Conservation (phyloP, 2,888 invertebrate genomes). For the Ormia ochracea region DNA sequence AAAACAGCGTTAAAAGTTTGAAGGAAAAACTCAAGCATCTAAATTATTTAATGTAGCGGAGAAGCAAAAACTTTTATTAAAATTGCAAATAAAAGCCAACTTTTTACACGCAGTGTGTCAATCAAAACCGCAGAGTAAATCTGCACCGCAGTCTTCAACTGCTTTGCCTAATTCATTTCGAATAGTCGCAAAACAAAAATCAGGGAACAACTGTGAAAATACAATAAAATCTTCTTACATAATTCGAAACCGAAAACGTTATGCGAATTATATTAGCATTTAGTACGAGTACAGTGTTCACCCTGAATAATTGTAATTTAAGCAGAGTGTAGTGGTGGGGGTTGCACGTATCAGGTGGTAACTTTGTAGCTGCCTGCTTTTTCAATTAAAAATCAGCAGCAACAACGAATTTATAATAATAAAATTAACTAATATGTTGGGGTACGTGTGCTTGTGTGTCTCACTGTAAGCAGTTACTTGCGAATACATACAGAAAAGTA, state of each 20-base stretch:
- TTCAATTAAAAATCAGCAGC: constrained; percentile 14
- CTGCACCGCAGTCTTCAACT: constrained; percentile 13
- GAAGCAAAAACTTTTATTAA: too few species aligned
- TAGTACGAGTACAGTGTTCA: constrained; percentile 28
- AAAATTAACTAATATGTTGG: background rate
- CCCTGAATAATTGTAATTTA: constrained; percentile 40
- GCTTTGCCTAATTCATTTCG: constrained; percentile 1
- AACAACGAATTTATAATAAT: background rate
- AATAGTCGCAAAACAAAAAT: background rate
- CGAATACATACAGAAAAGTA: constrained; percentile 9
- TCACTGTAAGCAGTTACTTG: background rate
- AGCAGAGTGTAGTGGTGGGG: constrained; percentile 34
- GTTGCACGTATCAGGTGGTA: constrained; percentile 48
- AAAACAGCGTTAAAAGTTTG: too few species aligned
- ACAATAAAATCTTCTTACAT: constrained; percentile 36
- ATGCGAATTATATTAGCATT: constrained; percentile 39
- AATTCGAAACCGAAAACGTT: constrained; percentile 2
- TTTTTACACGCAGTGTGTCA: too few species aligned
- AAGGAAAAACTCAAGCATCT: too few species aligned
- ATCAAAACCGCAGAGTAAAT: too few species aligned
- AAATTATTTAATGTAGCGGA: too few species aligned
- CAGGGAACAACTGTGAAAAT: background rate
- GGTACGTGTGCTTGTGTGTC: background rate
- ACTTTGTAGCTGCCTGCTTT: constrained; percentile 24
- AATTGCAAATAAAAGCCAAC: too few species aligned